A percentile compares a stretch with the other conserved stretches of the same genome.
Conservation (phyloP, 2,113 vertebrate genomes). For the Esox niger region DNA sequence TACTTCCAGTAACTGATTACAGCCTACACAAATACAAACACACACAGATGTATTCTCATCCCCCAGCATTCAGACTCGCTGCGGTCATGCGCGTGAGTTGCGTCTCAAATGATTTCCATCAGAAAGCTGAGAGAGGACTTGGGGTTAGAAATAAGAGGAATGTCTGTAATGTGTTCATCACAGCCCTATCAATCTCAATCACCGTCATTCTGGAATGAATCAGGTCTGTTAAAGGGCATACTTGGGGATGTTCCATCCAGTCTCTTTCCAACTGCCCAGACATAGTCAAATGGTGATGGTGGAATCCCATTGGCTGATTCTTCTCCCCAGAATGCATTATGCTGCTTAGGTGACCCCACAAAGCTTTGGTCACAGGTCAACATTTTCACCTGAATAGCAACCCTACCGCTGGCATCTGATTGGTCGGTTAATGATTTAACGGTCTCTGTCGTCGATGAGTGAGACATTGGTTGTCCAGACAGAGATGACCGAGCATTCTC, state of each 20-base stretch:
- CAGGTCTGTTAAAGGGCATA: background rate
- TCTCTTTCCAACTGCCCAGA: background rate
- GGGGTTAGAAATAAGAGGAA: conserved; percentile 35
- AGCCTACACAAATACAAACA: conserved; percentile 10
- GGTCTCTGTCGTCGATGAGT: too few species aligned
- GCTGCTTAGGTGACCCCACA: too few species aligned
- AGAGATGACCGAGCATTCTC: too few species aligned
- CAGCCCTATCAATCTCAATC: conserved; percentile 44
- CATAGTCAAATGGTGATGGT: background rate
- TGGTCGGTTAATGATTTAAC: too few species aligned
- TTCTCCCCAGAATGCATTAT: too few species aligned
- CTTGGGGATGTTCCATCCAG: background rate
- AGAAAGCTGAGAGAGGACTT: conserved; percentile 28
- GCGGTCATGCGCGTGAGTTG: conserved; percentile 43
- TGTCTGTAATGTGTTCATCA: conserved; percentile 21
- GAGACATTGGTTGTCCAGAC: too few species aligned
- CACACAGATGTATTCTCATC: conserved; percentile 24
- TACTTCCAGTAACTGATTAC: too few species aligned
- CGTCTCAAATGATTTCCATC: conserved; percentile 22
- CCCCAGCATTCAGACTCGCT: conserved; percentile 50
- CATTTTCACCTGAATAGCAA: too few species aligned
- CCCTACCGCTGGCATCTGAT: too few species aligned
- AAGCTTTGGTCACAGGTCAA: too few species aligned
- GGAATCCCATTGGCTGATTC: too few species aligned
- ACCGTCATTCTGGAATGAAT: conserved; percentile 30